A percentile compares a stretch with the other conserved stretches of the same genome.
Conservation (phyloP, 2,888 invertebrate genomes). For the Lacanobia oleracea region DNA sequence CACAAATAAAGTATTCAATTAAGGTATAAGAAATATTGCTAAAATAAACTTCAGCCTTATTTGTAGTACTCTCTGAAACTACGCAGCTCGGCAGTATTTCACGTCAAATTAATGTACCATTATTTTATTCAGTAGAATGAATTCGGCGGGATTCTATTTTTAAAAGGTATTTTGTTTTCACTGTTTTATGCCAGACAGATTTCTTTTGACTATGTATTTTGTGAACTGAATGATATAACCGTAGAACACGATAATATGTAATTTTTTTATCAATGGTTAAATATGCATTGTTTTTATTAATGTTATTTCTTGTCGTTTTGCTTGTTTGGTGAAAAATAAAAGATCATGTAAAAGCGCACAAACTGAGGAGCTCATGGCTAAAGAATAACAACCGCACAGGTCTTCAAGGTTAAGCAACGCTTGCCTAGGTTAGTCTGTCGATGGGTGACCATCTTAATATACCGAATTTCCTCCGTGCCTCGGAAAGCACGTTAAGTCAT, state of each 20-base stretch:
- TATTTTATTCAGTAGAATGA: constrained; percentile 55
- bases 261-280: neutral
- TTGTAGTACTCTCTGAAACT: constrained; percentile 18
- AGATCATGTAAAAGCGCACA: no score
- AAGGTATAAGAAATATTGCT: constrained; percentile 20
- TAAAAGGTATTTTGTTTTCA: constrained; percentile 18
- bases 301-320: neutral
- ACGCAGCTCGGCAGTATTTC: constrained; percentile 44
- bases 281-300: neutral
- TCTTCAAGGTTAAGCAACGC: no score
- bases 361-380: no score
- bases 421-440: no score
- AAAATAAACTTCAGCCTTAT: constrained; percentile 37
- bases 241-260: neutral
- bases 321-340: no score
- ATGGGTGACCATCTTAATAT: no score
- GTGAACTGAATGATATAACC: neutral
- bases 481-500: no score
- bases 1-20: constrained; percentile 21
- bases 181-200: constrained; percentile 8
- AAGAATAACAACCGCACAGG: no score
- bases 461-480: no score
- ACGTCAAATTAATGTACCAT: constrained; percentile 63
- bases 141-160: constrained; percentile 25
- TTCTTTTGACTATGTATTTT: neutral